These are phyloP conservation scores for Phanerotoma sp. DNA, from an alignment of 2,888 invertebrate species.

Conservation along the genomic window DNA sequence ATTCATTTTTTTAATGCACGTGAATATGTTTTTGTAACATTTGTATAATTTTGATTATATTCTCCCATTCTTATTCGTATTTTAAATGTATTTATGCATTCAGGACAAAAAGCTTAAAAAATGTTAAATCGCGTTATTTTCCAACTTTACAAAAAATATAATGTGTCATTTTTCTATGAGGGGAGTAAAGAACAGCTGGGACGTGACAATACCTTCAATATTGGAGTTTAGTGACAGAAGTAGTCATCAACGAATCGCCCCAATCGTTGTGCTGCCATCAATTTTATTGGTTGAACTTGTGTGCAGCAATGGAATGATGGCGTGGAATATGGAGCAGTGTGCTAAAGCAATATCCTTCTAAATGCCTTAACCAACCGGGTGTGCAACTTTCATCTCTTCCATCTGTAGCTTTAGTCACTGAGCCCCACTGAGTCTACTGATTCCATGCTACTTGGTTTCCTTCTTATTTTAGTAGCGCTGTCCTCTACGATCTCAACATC, in stretches of 20 bases:
- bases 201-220: background rate
- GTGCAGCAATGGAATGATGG: conserved; percentile 20
- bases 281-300: background rate
- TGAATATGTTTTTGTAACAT: too few relatives aligned
- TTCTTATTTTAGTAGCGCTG: background rate
- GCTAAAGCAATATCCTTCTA: conserved; percentile 50
- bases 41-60: too few relatives aligned
- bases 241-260: background rate
- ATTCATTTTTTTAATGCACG: too few relatives aligned
- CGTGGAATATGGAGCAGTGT: conserved; percentile 53
- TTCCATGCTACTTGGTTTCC: conserved; percentile 12
- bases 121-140: too few relatives aligned
- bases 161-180: background rate
- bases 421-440: conserved; percentile 17
- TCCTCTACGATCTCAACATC: too few relatives aligned
- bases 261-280: background rate
- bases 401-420: conserved; percentile 22
- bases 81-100: too few relatives aligned
- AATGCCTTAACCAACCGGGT: conserved; percentile 32
- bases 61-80: too few relatives aligned
- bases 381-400: conserved; percentile 33
- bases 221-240: background rate
- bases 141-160: background rate
- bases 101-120: too few relatives aligned
- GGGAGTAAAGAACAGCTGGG: background rate